Conservation (phyloP, 2,113 vertebrate genomes). For the Onychostoma macrolepis region DNA sequence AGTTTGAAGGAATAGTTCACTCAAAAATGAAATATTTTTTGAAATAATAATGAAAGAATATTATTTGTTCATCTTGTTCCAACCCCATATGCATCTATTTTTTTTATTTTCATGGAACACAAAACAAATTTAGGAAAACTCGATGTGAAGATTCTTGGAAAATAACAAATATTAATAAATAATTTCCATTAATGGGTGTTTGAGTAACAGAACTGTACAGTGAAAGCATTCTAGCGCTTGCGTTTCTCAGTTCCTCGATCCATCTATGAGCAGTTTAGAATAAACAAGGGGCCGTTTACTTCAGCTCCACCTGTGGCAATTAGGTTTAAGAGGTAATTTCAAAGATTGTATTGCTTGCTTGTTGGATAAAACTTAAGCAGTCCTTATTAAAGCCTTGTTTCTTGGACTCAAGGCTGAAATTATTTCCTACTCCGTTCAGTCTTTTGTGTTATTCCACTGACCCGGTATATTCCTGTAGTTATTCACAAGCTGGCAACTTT, state of each 20-base stretch:
- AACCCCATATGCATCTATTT: background rate
- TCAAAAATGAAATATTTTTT: background rate
- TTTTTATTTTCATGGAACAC: background rate
- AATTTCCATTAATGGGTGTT: background rate
- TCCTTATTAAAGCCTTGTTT: background rate
- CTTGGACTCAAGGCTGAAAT: background rate
- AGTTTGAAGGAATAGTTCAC: background rate
- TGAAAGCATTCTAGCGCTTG: background rate
- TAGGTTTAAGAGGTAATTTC: background rate
- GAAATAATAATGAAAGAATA: background rate
- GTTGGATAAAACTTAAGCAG: background rate
- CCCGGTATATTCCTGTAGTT: background rate
- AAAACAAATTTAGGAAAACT: background rate
- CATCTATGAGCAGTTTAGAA: background rate
- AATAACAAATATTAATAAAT: background rate
- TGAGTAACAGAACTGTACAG: background rate
- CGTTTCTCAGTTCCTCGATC: background rate
- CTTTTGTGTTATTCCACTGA: slow-evolving; percentile 7
- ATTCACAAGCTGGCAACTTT: background rate
- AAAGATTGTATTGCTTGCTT: background rate
- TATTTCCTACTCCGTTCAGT: background rate
- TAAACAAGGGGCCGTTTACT: background rate
- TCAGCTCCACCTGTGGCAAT: background rate
- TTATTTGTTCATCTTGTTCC: background rate
- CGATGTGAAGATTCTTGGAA: background rate